phyloP scores from a whole-genome alignment of 2,888 invertebrate species.

The Leptinotarsa rubiginosa region DNA sequence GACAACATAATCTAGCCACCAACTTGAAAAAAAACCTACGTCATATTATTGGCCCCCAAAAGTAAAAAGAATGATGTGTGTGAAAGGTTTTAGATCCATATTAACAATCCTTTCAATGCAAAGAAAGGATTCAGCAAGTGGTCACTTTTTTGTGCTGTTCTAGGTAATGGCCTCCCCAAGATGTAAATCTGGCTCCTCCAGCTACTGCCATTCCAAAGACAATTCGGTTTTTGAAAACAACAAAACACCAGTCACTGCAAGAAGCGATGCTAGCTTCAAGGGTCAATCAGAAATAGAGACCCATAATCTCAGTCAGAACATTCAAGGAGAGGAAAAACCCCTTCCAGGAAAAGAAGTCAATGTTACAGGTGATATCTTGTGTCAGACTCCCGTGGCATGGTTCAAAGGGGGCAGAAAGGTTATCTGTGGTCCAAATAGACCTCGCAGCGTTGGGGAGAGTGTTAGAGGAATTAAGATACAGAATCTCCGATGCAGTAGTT shows the following conservation, averaged over 20 bases:
- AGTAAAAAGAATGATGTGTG: no score
- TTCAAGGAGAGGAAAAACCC: background rate
- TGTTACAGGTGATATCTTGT: background rate
- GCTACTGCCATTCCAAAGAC: background rate
- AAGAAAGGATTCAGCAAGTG: no score
- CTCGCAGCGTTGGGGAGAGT: background rate
- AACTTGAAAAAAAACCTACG: no score
- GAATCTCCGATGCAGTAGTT: background rate
- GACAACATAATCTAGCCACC: no score
- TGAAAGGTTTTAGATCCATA: no score
- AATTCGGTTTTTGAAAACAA: background rate
- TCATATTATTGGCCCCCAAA: no score
- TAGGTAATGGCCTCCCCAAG: conserved; percentile 26
- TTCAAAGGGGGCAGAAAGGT: background rate
- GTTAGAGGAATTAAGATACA: no score
- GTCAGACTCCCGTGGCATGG: no score
- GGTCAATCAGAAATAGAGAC: background rate
- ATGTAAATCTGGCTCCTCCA: background rate
- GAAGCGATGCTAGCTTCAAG: background rate
- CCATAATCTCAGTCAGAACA: background rate
- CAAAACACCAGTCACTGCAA: background rate
- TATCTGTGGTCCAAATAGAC: background rate
- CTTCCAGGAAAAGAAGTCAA: background rate
- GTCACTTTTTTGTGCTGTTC: background rate
- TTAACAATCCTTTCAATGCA: no score